phyloP scores from a whole-genome alignment of 2,888 invertebrate species.

The Phorcus lineatus region DNA sequence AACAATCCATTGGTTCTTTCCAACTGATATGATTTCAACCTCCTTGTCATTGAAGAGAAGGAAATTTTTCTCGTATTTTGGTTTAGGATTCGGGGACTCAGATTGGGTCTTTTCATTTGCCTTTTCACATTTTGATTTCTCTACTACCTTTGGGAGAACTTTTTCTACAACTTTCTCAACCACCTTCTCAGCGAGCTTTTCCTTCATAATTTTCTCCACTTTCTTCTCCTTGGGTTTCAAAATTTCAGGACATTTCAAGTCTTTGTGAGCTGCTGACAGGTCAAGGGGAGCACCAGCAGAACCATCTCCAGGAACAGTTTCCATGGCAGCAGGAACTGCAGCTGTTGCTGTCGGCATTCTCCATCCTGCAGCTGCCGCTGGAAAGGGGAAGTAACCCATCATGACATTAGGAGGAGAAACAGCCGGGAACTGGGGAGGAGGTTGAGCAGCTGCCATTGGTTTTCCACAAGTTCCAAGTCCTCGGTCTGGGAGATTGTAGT shows the following conservation, averaged over 20 bases:
- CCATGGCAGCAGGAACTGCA: constrained; percentile 29
- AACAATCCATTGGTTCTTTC: constrained; percentile 67
- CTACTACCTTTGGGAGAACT: background rate
- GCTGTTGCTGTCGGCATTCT: constrained; percentile 23
- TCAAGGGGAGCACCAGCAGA: constrained; percentile 58
- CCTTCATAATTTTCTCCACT: background rate
- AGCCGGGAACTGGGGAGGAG: constrained; percentile 46
- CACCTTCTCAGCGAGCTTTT: constrained; percentile 9
- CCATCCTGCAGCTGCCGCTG: constrained; percentile 31
- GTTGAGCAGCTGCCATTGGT: constrained; percentile 40
- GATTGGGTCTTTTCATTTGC: background rate
- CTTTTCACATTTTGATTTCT: constrained; percentile 17
- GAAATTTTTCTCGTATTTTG: constrained; percentile 62
- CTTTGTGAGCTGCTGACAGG: constrained; percentile 56
- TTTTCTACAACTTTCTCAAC: constrained; percentile 4
- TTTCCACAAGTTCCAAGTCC: constrained; percentile 54
- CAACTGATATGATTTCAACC: constrained; percentile 68
- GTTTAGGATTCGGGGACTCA: constrained; percentile 10
- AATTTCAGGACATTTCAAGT: constrained; percentile 21
- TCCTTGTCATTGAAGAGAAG: constrained; percentile 65
- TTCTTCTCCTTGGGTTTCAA: constrained; percentile 12
- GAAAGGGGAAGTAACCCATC: constrained; percentile 44
- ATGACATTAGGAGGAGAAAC: constrained; percentile 35
- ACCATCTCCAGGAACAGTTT: constrained; percentile 44
- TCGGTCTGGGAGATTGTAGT: constrained; percentile 67